Conservation (phyloP, 2,113 vertebrate genomes). For the Brienomyrus brachyistius region DNA sequence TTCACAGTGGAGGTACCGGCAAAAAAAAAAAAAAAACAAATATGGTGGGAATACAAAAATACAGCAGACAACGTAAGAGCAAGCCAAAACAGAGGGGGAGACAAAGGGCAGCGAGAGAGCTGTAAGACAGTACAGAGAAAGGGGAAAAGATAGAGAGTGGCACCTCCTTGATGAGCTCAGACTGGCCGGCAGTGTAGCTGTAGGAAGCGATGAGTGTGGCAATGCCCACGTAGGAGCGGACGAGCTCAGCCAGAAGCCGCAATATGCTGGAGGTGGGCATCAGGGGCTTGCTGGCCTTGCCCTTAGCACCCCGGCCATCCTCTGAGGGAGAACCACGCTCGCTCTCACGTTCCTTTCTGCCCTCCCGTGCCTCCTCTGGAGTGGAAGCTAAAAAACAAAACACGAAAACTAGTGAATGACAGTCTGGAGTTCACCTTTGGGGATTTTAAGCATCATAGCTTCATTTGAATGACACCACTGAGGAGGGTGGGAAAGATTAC, state of each 20-base stretch:
- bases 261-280: constrained; percentile 90
- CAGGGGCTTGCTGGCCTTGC: constrained; percentile 82
- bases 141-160: background rate
- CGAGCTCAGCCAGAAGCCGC: constrained; percentile 82
- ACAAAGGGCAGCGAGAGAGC: background rate
- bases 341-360: constrained; percentile 81
- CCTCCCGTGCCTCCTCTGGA: constrained; percentile 80
- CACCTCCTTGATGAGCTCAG: constrained; percentile 92
- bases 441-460: background rate
- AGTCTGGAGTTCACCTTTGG: background rate
- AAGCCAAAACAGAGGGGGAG: background rate
- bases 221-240: constrained; percentile 87
- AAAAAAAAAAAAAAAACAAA: background rate
- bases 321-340: constrained; percentile 66
- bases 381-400: constrained; percentile 59
- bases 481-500: background rate
- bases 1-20: background rate
- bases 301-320: constrained; percentile 76
- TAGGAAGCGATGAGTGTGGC: constrained; percentile 86
- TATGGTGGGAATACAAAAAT: background rate
- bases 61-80: background rate
- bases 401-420: background rate
- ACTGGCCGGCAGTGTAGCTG: constrained; percentile 86
- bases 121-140: background rate
- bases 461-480: background rate